phyloP scores from a whole-genome alignment of 35 echinoderm and acorn worm species.

The Anneissia japonica region DNA sequence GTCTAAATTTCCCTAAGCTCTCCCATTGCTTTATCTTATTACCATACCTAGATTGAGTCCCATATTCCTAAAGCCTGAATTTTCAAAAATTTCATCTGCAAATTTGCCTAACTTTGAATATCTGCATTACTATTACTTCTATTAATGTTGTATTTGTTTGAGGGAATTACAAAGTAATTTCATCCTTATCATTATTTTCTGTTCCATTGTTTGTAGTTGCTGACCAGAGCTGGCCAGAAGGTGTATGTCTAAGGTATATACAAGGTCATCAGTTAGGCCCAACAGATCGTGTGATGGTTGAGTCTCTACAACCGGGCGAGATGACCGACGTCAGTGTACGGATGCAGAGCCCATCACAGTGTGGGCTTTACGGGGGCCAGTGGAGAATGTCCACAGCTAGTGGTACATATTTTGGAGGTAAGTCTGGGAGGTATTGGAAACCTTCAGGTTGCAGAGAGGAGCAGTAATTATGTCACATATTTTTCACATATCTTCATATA shows the following conservation, averaged over 20 bases:
- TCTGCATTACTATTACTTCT: too few species aligned
- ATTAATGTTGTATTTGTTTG: too few species aligned
- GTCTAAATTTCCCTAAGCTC: too few species aligned
- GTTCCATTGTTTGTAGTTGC: not conserved
- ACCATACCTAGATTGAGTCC: too few species aligned
- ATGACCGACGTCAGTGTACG: slow-evolving; percentile 77
- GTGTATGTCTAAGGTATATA: slow-evolving; percentile 76
- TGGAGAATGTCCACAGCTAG: slow-evolving; percentile 90
- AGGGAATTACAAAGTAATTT: not conserved
- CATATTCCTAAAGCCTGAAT: too few species aligned
- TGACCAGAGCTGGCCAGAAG: slow-evolving; percentile 59
- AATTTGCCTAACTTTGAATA: too few species aligned
- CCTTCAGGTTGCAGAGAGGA: too few species aligned
- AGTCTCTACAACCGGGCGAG: slow-evolving; percentile 36
- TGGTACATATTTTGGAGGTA: slow-evolving; percentile 92
- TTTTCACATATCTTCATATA: too few species aligned
- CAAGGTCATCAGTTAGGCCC: slow-evolving; percentile 75
- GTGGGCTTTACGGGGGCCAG: slow-evolving; percentile 90
- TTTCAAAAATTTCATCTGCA: too few species aligned
- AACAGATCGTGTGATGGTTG: slow-evolving; percentile 50
- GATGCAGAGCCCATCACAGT: slow-evolving; percentile 83
- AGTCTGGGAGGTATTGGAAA: too few species aligned
- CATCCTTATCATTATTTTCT: not conserved
- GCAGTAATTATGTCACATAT: too few species aligned
- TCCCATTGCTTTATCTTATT: too few species aligned